Evolutionary conservation across 1,140 invertebrate species (phyloP).

Genomic region (Danaus plexippus): DNA sequence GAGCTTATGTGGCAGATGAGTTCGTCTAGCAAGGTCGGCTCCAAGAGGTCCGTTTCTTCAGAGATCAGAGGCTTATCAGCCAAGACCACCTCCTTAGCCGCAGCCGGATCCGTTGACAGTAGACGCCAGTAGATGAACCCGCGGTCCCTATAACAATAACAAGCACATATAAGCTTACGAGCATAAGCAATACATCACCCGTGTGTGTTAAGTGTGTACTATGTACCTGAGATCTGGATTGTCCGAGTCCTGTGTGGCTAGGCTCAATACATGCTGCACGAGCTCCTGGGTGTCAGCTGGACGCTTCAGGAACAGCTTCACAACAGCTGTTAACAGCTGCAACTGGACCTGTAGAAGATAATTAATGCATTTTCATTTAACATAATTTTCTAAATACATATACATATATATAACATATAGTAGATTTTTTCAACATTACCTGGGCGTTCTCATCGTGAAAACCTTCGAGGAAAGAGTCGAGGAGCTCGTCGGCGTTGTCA

Average conservation of each 20-base stretch:
- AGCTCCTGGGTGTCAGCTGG: slow-evolving; percentile 98
- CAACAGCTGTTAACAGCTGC: slow-evolving; percentile 97
- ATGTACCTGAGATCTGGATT: slow-evolving; percentile 92
- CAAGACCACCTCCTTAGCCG: slow-evolving; percentile 99
- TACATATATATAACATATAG: too few species aligned
- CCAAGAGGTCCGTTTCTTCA: slow-evolving; percentile 98
- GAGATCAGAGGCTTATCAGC: slow-evolving; percentile 99
- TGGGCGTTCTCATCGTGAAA: slow-evolving; percentile 99
- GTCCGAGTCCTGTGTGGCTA: slow-evolving; percentile 98
- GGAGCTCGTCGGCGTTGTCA: slow-evolving; percentile 98
- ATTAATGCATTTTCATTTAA: too few species aligned
- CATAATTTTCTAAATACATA: too few species aligned
- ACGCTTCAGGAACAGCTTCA: slow-evolving; percentile 98
- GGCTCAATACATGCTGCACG: slow-evolving; percentile 93
- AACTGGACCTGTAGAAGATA: slow-evolving; percentile 82
- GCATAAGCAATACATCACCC: too few species aligned
- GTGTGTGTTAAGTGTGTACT: too few species aligned
- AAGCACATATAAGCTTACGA: background rate
- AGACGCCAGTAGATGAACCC: slow-evolving; percentile 99
- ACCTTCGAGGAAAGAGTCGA: slow-evolving; percentile 99
- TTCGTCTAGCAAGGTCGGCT: slow-evolving; percentile 98
- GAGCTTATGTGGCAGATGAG: slow-evolving; percentile 99
- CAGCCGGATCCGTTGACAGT: slow-evolving; percentile 97
- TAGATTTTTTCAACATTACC: slow-evolving; percentile 32
- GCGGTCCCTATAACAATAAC: slow-evolving; percentile 80